These are phyloP conservation scores for Polymixis lichenea DNA, from an alignment of 2,888 invertebrate species.

Conservation along the genomic window DNA sequence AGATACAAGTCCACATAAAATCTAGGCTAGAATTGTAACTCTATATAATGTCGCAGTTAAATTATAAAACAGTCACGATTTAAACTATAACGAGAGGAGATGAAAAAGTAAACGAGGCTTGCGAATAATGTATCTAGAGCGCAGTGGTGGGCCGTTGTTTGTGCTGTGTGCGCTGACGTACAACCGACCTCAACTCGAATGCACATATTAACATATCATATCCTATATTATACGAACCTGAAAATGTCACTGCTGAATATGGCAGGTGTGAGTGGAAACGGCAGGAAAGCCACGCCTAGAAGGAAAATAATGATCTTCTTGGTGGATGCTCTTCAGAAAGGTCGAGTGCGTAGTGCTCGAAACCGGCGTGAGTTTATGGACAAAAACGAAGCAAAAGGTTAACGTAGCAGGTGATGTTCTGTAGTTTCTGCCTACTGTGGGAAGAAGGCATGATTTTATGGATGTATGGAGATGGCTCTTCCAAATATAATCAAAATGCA, in stretches of 20 bases:
- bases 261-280: too few relatives aligned
- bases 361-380: too few relatives aligned
- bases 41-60: constrained; percentile 46
- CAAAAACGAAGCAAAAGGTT: too few relatives aligned
- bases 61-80: constrained; percentile 67
- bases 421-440: neutral
- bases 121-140: constrained; percentile 68
- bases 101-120: constrained; percentile 57
- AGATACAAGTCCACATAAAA: constrained; percentile 23
- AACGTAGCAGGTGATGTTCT: neutral
- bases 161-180: constrained; percentile 58
- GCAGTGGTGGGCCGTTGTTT: constrained; percentile 60
- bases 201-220: constrained; percentile 48
- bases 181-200: constrained; percentile 47
- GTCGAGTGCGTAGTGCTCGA: too few relatives aligned
- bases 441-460: too few relatives aligned
- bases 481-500: neutral
- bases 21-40: constrained; percentile 30
- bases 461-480: neutral
- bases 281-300: neutral
- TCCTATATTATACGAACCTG: constrained; percentile 6
- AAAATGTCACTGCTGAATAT: constrained; percentile 18
- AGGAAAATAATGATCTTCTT: neutral
- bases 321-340: too few relatives aligned
- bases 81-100: constrained; percentile 59